Evolutionary conservation across 2,888 invertebrate genomes (phyloP).

Genomic region (Archips crataeganus): DNA sequence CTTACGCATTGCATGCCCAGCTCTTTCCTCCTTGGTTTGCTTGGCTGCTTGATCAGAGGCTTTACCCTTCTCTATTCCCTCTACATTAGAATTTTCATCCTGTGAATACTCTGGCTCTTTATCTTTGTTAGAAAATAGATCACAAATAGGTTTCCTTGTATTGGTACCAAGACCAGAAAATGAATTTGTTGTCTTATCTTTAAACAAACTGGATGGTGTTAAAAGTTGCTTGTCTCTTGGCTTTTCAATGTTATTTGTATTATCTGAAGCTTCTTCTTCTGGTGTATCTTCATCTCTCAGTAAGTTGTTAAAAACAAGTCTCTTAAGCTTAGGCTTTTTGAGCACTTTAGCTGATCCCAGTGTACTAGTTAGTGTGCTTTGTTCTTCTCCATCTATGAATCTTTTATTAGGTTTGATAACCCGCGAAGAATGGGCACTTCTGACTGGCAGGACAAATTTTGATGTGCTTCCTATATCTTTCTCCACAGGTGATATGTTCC

Average conservation of each 20-base stretch:
- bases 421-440: conserved; percentile 94
- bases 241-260: conserved; percentile 67
- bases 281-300: conserved; percentile 66
- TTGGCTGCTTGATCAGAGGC: conserved; percentile 54
- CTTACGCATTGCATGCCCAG: conserved; percentile 80
- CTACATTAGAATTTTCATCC: conserved; percentile 77
- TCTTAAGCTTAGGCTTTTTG: conserved; percentile 81
- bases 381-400: conserved; percentile 90
- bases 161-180: conserved; percentile 69
- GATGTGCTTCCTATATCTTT: conserved; percentile 68
- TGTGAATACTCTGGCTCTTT: conserved; percentile 71
- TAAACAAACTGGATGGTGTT: conserved; percentile 73
- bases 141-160: conserved; percentile 66
- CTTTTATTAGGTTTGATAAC: conserved; percentile 95
- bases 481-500: conserved; percentile 72
- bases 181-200: conserved; percentile 77
- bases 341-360: conserved; percentile 74
- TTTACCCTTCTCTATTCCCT: conserved; percentile 68
- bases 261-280: conserved; percentile 67
- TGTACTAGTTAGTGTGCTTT: conserved; percentile 59
- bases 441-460: conserved; percentile 91
- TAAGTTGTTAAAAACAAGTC: conserved; percentile 77
- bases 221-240: conserved; percentile 64
- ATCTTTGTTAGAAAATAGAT: conserved; percentile 73
- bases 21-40: conserved; percentile 69